phyloP scores from a whole-genome alignment of 2,888 invertebrate genomes.

The Tryphoninae sp. region DNA sequence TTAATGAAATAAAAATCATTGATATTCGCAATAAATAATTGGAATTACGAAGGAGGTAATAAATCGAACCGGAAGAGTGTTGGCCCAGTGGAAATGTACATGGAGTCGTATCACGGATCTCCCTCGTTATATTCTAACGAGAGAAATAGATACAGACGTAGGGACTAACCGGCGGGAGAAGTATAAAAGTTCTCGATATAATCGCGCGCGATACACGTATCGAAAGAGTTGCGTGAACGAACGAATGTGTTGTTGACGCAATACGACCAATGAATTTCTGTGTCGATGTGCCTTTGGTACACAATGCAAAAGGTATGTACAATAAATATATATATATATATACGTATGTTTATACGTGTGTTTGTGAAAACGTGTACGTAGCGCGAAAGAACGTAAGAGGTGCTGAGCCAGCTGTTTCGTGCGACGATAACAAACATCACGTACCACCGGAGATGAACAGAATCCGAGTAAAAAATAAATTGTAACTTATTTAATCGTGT shows the following conservation, averaged over 20 bases:
- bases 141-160: neutral
- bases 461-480: no score
- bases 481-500: no score
- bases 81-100: slow-evolving; percentile 58
- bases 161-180: neutral
- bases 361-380: neutral
- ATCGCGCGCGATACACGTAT: neutral
- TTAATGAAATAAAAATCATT: neutral
- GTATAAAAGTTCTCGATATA: neutral
- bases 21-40: slow-evolving; percentile 5
- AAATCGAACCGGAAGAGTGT: slow-evolving; percentile 31
- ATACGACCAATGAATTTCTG: neutral
- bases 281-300: neutral
- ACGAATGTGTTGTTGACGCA: neutral
- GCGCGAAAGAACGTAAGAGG: slow-evolving; percentile 17
- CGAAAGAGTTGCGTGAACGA: neutral
- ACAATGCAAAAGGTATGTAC: neutral
- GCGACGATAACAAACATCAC: slow-evolving; percentile 1
- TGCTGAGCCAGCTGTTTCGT: slow-evolving; percentile 40
- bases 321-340: neutral
- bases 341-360: neutral
- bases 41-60: neutral
- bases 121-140: neutral
- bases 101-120: slow-evolving; percentile 2
- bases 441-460: neutral